Evolutionary conservation across 2,797 vertebrate species (phyloP), one percentile per base, ranked within the genome.

Genomic region (Chaenodraco wilsoni): DNA sequence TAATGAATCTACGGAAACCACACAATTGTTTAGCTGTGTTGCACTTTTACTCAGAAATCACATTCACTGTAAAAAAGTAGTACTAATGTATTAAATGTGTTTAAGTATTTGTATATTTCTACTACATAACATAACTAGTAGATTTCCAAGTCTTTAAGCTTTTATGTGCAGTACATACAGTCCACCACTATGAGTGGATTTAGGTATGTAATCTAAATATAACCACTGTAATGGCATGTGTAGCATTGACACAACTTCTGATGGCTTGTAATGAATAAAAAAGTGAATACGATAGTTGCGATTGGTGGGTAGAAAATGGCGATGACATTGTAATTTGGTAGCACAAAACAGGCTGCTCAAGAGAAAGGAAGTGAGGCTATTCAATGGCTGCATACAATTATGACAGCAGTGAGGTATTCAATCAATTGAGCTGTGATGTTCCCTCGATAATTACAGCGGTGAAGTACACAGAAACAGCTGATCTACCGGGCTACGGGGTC

Each of bases 401-500:
- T 87, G 68, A 87, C 79, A 81, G 82, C 72, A 67, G n/a, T 49
- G 70, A 86, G 65, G 73, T 78, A 77, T 86, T 91, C 78, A 81
- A 79, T 85, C 78, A 85, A 83, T 81, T 71, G 81, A 86, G 82
- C 75, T 49, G 51, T 48, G 70, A 84, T 74, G 72, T 75, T 27
- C 73, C 68, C 16, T 17, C 31, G 71, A 37, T 92, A 91, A 91
- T 83, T 86, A 84, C 83, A 79, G 81, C 66, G 50, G 69, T 79
- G 79, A 86, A 82, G 72, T 74, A 87, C 84, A 85, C 81, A 88
- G 87, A 86, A 80, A 71, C 45, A 82, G 82, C 84, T 83, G 71
- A 91, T 89, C 82, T 78, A 73, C 75, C 87, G 80, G 27, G 88
- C 86, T 74, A 69, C 72, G 33, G 19, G 91, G 91, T 93, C 92